A percentile compares a stretch with the other conserved stretches of the same genome.
phyloP scores from a whole-genome alignment of 2,797 vertebrate genomes.

The Acipenser transmontanus region DNA sequence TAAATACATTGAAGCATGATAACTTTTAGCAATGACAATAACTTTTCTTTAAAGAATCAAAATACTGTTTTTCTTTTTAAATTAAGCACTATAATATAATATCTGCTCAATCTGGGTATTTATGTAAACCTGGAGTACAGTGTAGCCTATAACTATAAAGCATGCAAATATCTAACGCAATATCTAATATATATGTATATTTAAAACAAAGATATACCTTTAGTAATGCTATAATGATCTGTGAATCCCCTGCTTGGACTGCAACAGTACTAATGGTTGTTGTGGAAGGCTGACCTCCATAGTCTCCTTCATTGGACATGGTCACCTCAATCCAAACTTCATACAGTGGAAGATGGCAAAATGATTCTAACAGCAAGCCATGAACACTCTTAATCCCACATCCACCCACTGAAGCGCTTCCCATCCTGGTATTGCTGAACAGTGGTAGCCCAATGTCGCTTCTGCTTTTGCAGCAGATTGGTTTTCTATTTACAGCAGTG shows the following conservation, averaged over 20 bases:
- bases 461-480: background rate
- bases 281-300: slow-evolving; percentile 48
- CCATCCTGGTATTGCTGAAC: too few species aligned
- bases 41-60: too few species aligned
- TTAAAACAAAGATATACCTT: slow-evolving; percentile 56
- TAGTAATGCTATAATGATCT: slow-evolving; percentile 70
- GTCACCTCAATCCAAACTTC: slow-evolving; percentile 29
- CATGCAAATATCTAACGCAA: too few species aligned
- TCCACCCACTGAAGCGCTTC: background rate
- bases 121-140: too few species aligned
- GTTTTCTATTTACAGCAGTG: slow-evolving; percentile 10
- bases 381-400: slow-evolving; percentile 13
- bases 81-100: too few species aligned
- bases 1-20: too few species aligned
- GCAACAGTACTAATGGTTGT: slow-evolving; percentile 82
- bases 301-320: slow-evolving; percentile 53
- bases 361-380: background rate
- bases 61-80: too few species aligned
- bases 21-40: too few species aligned
- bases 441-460: background rate
- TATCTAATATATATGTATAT: too few species aligned
- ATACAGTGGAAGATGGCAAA: slow-evolving; percentile 8
- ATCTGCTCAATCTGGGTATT: too few species aligned
- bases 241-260: slow-evolving; percentile 74
- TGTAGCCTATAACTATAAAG: too few species aligned